A percentile compares a stretch with the other conserved stretches of the same genome.
phyloP scores from a whole-genome alignment of 2,113 vertebrate species.

The Grus americana region DNA sequence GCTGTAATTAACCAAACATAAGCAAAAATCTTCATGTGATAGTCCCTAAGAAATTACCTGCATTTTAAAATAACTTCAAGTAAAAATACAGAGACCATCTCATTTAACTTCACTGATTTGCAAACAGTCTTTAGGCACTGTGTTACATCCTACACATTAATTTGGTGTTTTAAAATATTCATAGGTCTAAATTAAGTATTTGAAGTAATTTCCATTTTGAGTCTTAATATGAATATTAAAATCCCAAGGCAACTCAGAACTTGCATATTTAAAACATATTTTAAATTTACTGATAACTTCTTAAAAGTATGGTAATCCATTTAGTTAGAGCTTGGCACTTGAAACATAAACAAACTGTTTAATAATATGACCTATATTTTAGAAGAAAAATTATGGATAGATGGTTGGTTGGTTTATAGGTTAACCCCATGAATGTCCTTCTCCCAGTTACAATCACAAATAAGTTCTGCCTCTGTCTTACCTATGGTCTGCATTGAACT shows the following conservation, averaged over 20 bases:
- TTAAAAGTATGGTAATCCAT: not conserved
- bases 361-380: not conserved
- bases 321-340: not conserved
- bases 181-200: conserved; percentile 47
- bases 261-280: not conserved
- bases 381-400: not conserved
- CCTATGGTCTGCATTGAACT: not conserved
- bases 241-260: not conserved
- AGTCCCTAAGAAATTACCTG: not conserved
- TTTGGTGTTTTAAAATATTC: conserved; percentile 57
- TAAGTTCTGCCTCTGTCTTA: not conserved
- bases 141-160: conserved; percentile 18
- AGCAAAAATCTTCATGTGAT: not conserved
- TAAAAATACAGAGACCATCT: not conserved
- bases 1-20: not conserved
- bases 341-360: not conserved
- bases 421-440: not conserved
- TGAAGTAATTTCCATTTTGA: conserved; percentile 45
- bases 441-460: not conserved
- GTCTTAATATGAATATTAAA: conserved; percentile 29
- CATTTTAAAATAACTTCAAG: not conserved
- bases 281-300: not conserved
- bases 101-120: conserved; percentile 31
- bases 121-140: conserved; percentile 6
- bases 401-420: not conserved